A percentile compares a stretch with the other conserved stretches of the same genome.
Conservation (phyloP, 1,140 invertebrate species). For the Drosophila azteca region DNA sequence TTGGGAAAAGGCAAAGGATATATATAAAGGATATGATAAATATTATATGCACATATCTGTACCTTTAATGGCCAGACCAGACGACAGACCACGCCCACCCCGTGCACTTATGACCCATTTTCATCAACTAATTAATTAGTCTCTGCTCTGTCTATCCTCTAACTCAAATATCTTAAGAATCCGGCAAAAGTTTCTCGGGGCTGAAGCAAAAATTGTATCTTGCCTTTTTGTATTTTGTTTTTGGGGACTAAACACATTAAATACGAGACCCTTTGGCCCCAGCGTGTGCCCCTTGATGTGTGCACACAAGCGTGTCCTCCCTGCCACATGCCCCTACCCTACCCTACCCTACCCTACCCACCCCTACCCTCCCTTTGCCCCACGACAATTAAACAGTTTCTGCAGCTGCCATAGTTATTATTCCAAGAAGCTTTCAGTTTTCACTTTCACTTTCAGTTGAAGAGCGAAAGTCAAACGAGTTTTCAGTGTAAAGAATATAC, state of each 20-base stretch:
- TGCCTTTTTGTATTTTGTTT: slow-evolving; percentile 38
- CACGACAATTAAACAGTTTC: slow-evolving; percentile 60
- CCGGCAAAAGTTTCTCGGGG: slow-evolving; percentile 25
- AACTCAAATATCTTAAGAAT: slow-evolving; percentile 16
- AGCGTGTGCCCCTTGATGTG: slow-evolving; percentile 54
- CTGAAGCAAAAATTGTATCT: slow-evolving; percentile 49
- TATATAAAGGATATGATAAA: too few relatives aligned
- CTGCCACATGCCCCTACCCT: background rate
- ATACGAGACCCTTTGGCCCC: slow-evolving; percentile 18
- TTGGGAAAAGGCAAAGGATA: background rate
- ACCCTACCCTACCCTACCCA: too few relatives aligned
- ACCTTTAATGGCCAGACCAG: too few relatives aligned
- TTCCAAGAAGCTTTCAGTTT: slow-evolving; percentile 13
- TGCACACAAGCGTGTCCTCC: slow-evolving; percentile 60
- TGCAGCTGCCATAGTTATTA: too few relatives aligned
- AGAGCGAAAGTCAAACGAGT: slow-evolving; percentile 15
- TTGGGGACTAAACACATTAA: slow-evolving; percentile 62
- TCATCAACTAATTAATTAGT: slow-evolving; percentile 48
- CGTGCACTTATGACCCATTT: slow-evolving; percentile 30
- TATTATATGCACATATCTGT: too few relatives aligned
- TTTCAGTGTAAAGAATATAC: background rate
- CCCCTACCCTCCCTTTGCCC: too few relatives aligned
- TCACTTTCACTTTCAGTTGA: slow-evolving; percentile 31
- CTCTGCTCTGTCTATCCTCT: background rate
- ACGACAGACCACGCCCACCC: background rate